Evolutionary conservation across 2,888 invertebrate species (phyloP).

Genomic region (Shargacucullia verbasci): DNA sequence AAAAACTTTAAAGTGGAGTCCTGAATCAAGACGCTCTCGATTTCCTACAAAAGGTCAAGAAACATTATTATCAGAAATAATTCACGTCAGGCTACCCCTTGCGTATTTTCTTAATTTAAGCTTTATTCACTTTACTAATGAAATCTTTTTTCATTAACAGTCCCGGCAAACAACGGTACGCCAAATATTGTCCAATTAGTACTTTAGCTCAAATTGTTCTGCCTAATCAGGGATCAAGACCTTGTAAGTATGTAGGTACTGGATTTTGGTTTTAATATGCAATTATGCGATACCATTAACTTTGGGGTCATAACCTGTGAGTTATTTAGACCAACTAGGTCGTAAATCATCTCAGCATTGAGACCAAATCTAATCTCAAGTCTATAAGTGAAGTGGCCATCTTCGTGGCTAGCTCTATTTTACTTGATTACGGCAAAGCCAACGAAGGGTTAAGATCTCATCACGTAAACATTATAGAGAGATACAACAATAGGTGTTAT

Average conservation of each 20-base stretch:
- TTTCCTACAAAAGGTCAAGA: conserved; percentile 6
- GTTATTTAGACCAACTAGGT: conserved; percentile 26
- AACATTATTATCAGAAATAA: not conserved
- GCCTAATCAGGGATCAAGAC: too few relatives aligned
- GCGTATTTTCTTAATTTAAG: too few relatives aligned
- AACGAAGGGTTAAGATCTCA: too few relatives aligned
- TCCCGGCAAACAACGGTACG: too few relatives aligned
- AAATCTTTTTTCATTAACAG: too few relatives aligned
- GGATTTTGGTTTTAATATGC: conserved; percentile 24
- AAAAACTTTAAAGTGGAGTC: conserved; percentile 30
- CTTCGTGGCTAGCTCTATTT: not conserved
- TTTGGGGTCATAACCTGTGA: conserved; percentile 26
- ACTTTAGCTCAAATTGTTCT: too few relatives aligned
- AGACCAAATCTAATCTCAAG: conserved; percentile 14
- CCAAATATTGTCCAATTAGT: too few relatives aligned
- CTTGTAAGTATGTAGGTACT: too few relatives aligned
- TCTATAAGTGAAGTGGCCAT: conserved; percentile 1
- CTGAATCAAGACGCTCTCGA: conserved; percentile 10
- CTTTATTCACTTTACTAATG: too few relatives aligned
- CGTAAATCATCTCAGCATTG: conserved; percentile 30
- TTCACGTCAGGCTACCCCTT: not conserved
- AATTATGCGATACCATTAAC: conserved; percentile 43
- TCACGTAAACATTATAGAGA: too few relatives aligned
- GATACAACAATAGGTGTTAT: too few relatives aligned
- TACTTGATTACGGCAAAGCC: too few relatives aligned